Base-by-base conservation (phyloP, 2,888 invertebrate genomes). In the Parnassius smintheus region DNA sequence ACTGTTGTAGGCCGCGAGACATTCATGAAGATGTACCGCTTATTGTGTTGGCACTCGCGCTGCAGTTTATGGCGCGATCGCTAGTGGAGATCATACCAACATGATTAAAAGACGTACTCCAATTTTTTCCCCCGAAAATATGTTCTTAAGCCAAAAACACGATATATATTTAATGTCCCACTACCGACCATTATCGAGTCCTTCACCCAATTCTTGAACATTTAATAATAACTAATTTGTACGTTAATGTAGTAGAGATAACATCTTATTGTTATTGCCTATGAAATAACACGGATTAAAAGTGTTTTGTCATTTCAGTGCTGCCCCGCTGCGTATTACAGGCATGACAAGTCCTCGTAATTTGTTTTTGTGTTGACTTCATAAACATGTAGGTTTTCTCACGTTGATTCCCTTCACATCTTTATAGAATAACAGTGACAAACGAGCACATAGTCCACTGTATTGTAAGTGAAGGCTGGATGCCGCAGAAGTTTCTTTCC, bases 401-500 rank as follows among this genome's bases (percentile, higher is more conserved):
- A 25, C 4, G 4, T 25, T 25, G 25, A 25, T 3, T 25, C 25
- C 3, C 25, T 25, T 25, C 25, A 25, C 7, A 4, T 25, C 7
- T 2, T 25, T 25, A 25, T 4, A 25, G 25, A 25, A 25, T 25
- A 2, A 25, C 3, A 25, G 25, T 25, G 7, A 25, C 3, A 25
- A 25, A 25, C 3, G 25, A 25, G 25, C 25, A 25, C 7, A 25
- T 3, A 25, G 25, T 25, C 25, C 25, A 25, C 7, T 7, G 3
- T 3, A 25, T 25, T 3, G 25, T 25, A 25, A 25, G 25, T 25
- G 7, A 25, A n/a, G n/a, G 97, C 74, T 96, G 96, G 54, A 97
- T 95, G 0, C 96, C 96, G 72, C 97, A 98, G 78, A 97, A 97
- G 80, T 97, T 97, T 66, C 95, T 93, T 80, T 97, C 97, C 78